A percentile compares a stretch with the other conserved stretches of the same genome.
phyloP scores from a whole-genome alignment of 2,888 invertebrate species.

The Acronicta psi region DNA sequence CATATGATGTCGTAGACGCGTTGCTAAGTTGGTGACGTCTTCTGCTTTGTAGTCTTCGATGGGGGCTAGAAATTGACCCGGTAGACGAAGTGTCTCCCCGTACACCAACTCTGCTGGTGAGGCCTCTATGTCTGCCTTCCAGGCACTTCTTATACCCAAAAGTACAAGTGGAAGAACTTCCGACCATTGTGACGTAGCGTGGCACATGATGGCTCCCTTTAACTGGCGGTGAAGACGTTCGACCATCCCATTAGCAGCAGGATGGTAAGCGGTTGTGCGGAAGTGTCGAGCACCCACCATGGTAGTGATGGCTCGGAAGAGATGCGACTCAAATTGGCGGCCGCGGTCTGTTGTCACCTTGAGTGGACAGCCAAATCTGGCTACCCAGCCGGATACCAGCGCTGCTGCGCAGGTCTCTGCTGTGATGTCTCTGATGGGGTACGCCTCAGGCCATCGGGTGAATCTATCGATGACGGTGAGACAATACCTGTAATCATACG shows the following conservation, averaged over 20 bases:
- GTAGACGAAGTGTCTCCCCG: slow-evolving; percentile 2
- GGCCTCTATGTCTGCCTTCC: slow-evolving; percentile 8
- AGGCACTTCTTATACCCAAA: slow-evolving; percentile 4
- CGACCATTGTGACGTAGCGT: slow-evolving; percentile 4
- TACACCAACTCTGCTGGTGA: slow-evolving; percentile 10
- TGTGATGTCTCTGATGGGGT: too few species aligned
- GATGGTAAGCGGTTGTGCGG: slow-evolving; percentile 5
- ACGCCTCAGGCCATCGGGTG: too few species aligned
- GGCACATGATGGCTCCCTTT: slow-evolving; percentile 12
- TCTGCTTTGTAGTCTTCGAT: slow-evolving; percentile 5
- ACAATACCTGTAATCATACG: too few species aligned
- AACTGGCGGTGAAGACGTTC: slow-evolving; percentile 7
- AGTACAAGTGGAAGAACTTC: slow-evolving; percentile 6
- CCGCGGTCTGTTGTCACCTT: slow-evolving; percentile 2
- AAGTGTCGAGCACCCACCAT: slow-evolving; percentile 2
- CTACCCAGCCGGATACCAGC: too few species aligned
- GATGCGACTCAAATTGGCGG: slow-evolving; percentile 1
- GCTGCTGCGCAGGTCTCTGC: too few species aligned
- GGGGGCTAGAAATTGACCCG: slow-evolving; percentile 6
- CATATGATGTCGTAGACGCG: slow-evolving; percentile 2
- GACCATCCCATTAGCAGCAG: slow-evolving; percentile 6
- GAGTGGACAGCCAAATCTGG: slow-evolving; percentile 1
- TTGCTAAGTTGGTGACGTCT: slow-evolving; percentile 1
- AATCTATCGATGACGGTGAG: too few species aligned
- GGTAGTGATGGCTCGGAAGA: not conserved